These are phyloP conservation scores for Helogale parvula DNA, from an alignment of 2,113 vertebrate genomes.

Conservation along the genomic window DNA sequence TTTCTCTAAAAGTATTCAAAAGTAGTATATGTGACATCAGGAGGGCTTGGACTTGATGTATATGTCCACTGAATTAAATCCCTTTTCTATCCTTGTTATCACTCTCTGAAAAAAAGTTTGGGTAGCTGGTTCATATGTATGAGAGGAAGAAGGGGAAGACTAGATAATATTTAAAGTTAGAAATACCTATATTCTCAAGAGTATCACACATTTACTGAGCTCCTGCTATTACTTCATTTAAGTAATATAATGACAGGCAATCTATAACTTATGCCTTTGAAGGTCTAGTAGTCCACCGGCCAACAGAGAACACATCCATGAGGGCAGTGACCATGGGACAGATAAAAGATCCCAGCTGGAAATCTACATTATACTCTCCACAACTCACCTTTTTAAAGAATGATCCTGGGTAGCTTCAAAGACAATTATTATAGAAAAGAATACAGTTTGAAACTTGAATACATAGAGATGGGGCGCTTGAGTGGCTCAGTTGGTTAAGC, in stretches of 20 bases:
- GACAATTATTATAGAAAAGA: not conserved
- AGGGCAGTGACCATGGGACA: not conserved
- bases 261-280: not conserved
- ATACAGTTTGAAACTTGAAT: not conserved
- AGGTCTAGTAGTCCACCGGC: not conserved
- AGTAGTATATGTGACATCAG: not conserved
- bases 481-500: no score
- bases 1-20: not conserved
- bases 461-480: no score
- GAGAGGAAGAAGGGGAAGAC: not conserved
- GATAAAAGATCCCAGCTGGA: rapidly evolving
- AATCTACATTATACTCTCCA: not conserved
- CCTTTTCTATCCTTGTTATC: not conserved
- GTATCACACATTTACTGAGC: not conserved
- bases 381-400: not conserved
- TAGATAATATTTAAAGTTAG: not conserved
- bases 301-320: not conserved
- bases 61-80: not conserved
- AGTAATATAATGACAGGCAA: not conserved
- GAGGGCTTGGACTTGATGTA: not conserved
- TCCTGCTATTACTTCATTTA: not conserved
- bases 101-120: not conserved
- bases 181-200: not conserved
- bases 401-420: not conserved
- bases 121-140: not conserved